phyloP scores from a whole-genome alignment of 64 coral and sea anemone species.

The Porites australiensis region DNA sequence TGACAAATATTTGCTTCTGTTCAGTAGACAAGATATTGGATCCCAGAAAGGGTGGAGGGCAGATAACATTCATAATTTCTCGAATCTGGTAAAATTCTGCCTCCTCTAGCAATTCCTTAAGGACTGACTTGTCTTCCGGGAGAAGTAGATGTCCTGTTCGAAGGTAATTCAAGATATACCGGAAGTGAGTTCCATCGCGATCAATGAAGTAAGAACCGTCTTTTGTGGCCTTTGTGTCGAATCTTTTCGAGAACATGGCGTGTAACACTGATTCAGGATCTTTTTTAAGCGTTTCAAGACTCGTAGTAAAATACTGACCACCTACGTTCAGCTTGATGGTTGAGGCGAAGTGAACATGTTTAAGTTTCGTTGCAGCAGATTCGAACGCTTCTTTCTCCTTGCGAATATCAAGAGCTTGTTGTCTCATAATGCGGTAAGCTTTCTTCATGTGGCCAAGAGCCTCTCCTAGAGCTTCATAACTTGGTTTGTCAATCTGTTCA shows the following conservation, averaged over 20 bases:
- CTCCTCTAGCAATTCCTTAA: slow-evolving; percentile 21
- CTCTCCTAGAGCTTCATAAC: neutral
- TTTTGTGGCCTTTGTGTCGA: neutral
- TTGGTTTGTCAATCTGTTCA: neutral
- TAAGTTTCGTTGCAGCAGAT: slow-evolving; percentile 53
- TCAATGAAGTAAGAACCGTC: slow-evolving; percentile 46
- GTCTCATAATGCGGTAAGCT: slow-evolving; percentile 26
- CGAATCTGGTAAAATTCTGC: slow-evolving; percentile 22
- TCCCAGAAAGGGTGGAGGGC: neutral
- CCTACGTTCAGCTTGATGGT: slow-evolving; percentile 37
- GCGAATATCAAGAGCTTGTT: neutral
- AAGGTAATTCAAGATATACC: neutral
- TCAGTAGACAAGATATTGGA: neutral
- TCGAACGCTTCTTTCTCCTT: slow-evolving; percentile 68
- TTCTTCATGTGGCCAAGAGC: neutral
- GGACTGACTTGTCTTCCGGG: neutral
- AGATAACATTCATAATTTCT: neutral
- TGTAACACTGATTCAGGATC: slow-evolving; percentile 18
- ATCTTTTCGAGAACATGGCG: slow-evolving; percentile 56
- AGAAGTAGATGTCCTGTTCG: slow-evolving; percentile 17
- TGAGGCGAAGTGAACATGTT: slow-evolving; percentile 32
- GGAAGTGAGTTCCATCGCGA: too few species aligned
- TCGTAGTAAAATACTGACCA: slow-evolving; percentile 34
- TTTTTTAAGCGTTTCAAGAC: neutral
- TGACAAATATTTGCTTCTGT: neutral